Evolutionary conservation across 1,140 invertebrate species (phyloP).

Genomic region (Bradynema listronoti): DNA sequence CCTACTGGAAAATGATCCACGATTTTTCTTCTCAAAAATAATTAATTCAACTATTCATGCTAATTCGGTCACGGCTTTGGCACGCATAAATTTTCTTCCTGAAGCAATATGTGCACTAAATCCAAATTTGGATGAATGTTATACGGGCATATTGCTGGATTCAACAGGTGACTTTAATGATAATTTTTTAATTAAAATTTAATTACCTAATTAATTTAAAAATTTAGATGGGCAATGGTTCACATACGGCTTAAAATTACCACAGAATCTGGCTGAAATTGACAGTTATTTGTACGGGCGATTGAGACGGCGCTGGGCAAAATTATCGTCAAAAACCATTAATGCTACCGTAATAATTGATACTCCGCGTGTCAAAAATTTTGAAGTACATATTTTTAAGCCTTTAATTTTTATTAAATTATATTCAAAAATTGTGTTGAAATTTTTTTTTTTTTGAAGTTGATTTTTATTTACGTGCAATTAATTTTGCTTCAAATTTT

Average conservation of each 20-base stretch:
- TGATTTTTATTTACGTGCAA: too few species aligned
- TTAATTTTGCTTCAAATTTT: too few species aligned
- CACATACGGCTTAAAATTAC: conserved; percentile 67
- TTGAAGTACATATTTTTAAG: conserved; percentile 35
- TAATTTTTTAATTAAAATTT: too few species aligned
- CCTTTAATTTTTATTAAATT: too few species aligned
- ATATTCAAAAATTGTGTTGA: too few species aligned
- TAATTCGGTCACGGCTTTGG: conserved; percentile 59
- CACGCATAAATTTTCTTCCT: conserved; percentile 68
- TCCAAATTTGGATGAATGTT: conserved; percentile 62
- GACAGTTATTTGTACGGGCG: conserved; percentile 61
- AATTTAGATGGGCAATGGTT: conserved; percentile 66
- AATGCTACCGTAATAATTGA: conserved; percentile 72
- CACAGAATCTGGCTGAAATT: conserved; percentile 62
- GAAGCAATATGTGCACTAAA: conserved; percentile 66
- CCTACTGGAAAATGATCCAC: conserved; percentile 33
- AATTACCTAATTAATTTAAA: too few species aligned
- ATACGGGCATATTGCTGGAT: conserved; percentile 66
- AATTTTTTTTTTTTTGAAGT: too few species aligned
- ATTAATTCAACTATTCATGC: conserved; percentile 14
- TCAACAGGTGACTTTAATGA: conserved; percentile 62
- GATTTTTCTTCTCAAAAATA: conserved; percentile 42
- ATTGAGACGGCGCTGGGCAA: conserved; percentile 59
- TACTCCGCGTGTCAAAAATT: conserved; percentile 65
- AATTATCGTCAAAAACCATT: conserved; percentile 59